Conservation (phyloP, 2,888 invertebrate species). For the Phalera bucephala region DNA sequence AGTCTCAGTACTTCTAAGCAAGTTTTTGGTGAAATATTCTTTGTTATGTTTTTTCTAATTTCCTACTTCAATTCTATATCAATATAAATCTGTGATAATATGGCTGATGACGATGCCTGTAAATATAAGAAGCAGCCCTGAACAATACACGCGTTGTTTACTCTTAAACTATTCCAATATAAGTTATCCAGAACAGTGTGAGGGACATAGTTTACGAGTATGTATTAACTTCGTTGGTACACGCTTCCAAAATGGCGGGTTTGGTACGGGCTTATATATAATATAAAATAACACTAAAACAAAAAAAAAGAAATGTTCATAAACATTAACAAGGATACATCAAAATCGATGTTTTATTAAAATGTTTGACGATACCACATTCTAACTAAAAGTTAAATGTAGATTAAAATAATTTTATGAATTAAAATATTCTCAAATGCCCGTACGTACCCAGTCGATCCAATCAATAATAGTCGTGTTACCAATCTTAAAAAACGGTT, state of each 20-base stretch:
- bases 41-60: too few species aligned
- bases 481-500: constrained; percentile 51
- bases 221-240: too few species aligned
- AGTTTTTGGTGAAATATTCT: too few species aligned
- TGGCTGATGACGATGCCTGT: too few species aligned
- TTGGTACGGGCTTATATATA: background rate
- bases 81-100: too few species aligned
- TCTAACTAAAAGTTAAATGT: background rate
- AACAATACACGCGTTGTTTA: constrained; percentile 40
- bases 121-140: constrained; percentile 26
- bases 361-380: too few species aligned
- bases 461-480: constrained; percentile 19
- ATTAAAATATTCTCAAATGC: constrained; percentile 26
- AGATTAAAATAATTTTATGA: background rate
- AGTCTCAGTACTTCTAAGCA: background rate
- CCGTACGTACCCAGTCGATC: constrained; percentile 10
- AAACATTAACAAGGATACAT: too few species aligned
- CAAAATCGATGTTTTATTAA: background rate
- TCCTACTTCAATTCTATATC: too few species aligned
- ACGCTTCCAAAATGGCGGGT: constrained; percentile 21
- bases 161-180: constrained; percentile 67
- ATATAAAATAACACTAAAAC: too few species aligned
- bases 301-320: too few species aligned
- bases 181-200: constrained; percentile 82
- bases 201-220: constrained; percentile 40